Evolutionary conservation across 2,797 vertebrate species (phyloP).

Genomic region (Uromys caudimaculatus): DNA sequence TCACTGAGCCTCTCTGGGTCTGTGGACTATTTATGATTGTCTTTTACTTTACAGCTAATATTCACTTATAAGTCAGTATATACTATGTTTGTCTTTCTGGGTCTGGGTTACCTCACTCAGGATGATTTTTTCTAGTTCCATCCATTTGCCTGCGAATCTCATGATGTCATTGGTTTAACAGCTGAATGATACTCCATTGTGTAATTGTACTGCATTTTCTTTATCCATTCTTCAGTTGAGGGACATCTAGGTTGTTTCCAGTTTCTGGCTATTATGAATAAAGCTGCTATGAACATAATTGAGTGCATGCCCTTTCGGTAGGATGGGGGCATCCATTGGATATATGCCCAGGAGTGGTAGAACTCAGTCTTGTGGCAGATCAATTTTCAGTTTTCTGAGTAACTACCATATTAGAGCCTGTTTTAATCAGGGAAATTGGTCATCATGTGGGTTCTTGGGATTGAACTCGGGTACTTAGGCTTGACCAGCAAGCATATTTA

Average conservation of each 20-base stretch:
- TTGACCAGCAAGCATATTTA: background rate
- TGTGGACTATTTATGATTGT: background rate
- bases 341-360: too few species aligned
- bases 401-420: background rate
- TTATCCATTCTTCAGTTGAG: background rate
- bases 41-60: background rate
- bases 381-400: background rate
- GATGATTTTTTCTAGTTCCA: background rate
- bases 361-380: too few species aligned
- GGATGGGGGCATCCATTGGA: too few species aligned
- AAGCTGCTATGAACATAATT: background rate
- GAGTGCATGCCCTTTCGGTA: background rate
- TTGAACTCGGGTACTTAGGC: background rate
- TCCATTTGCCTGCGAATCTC: background rate
- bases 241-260: background rate
- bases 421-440: background rate
- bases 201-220: background rate
- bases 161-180: background rate
- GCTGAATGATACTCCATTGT: background rate
- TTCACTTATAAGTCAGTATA: background rate
- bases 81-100: background rate
- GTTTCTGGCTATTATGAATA: background rate
- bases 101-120: background rate
- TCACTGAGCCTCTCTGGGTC: background rate
- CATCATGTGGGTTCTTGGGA: background rate